Evolutionary conservation across 2,888 invertebrate species (phyloP).

Genomic region (Agriopis leucophaearia): DNA sequence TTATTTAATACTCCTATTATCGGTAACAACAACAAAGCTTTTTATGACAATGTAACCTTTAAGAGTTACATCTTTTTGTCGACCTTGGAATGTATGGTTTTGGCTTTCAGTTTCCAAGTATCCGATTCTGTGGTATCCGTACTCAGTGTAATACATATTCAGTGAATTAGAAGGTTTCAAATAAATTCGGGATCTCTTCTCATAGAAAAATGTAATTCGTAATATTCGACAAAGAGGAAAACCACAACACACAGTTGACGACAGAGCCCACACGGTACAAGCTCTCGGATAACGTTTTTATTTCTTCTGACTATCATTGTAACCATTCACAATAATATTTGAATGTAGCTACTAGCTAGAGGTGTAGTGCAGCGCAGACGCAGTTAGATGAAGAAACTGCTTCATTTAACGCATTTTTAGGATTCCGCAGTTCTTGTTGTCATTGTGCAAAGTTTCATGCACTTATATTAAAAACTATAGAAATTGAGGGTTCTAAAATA

Average conservation of each 20-base stretch:
- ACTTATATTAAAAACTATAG: no score
- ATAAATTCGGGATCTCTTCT: neutral
- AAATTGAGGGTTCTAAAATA: no score
- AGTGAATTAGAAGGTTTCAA: neutral
- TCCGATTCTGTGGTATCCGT: no score
- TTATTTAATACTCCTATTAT: constrained; percentile 25
- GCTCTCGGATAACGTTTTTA: constrained; percentile 31
- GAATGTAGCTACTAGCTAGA: no score
- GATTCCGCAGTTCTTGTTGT: no score
- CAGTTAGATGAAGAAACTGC: no score
- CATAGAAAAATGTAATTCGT: neutral
- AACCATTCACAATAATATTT: no score
- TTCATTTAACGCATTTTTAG: no score
- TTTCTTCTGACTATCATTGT: neutral
- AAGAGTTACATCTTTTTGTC: constrained; percentile 30
- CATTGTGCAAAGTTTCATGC: no score
- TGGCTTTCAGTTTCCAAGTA: constrained; percentile 18
- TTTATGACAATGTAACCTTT: constrained; percentile 26
- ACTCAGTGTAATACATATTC: constrained; percentile 5
- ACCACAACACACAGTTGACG: constrained; percentile 49
- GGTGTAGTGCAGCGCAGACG: no score
- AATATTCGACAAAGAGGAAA: constrained; percentile 16
- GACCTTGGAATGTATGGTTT: constrained; percentile 29
- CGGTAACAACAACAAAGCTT: constrained; percentile 37
- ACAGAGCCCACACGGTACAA: constrained; percentile 50